Base-by-base conservation (phyloP, 2,888 invertebrate species). In the Sinhomidia bicolor region DNA sequence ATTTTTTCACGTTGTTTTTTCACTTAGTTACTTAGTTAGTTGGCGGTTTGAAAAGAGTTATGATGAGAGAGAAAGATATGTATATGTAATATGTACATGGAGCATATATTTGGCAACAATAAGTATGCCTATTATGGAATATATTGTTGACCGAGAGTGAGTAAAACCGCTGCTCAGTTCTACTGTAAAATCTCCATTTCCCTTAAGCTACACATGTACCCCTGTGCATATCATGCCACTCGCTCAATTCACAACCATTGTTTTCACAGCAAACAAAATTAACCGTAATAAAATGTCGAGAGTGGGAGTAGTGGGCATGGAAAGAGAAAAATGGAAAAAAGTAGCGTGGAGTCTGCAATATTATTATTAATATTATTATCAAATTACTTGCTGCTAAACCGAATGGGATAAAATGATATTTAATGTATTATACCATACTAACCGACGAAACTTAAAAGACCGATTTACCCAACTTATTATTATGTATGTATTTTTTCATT, bases 201-300 rank as follows among this genome's bases (percentile, higher is more conserved):
- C 85, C 85, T 85, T 41, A 80, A 85, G 85, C 85, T 79, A 85
- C 85, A 74, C 85, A 76, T 85, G 68, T 86, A 81, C 44, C 51
- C 62, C 79, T 17, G 47, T 36, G 51, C 78, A 85, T 68, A 57
- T 47, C 80, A 71, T 68, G 44, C 85, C 84, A 85, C 68, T 87
- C 82, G 74, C 82, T 76, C 87, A 62, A 82, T 76, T 81, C 86
- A 71, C 80, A 74, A 68, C 87, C 68, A 82, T 94, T 95, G 95
- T 95, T 95, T 95, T 95, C 94, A 95, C 94, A 95, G 94, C 95
- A 95, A 95, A 95, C 95, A 95, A 95, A 94, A 95, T 94, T 94
- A 94, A 94, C 94, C 94, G 94, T 94, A 94, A 95, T 95, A 88
- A 88, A 85, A 88, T 90, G 90, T 85, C 47, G 57, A 57, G 68